Conservation (phyloP, 2,797 vertebrate genomes). For the Meriones psammophilus region DNA sequence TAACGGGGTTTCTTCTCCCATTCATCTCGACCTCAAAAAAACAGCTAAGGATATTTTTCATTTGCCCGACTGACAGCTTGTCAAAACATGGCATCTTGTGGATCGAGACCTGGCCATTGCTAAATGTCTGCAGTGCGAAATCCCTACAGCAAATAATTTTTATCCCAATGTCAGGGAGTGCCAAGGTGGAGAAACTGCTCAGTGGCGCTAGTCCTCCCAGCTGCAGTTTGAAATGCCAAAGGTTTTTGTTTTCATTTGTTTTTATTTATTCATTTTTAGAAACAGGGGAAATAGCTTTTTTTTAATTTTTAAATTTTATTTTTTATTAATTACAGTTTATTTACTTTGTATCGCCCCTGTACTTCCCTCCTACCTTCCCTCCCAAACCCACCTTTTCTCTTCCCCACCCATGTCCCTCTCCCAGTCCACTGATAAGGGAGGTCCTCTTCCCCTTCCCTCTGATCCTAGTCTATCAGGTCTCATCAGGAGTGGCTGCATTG, state of each 20-base stretch:
- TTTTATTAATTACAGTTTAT: too few relatives aligned
- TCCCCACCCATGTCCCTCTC: too few relatives aligned
- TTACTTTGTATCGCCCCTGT: too few relatives aligned
- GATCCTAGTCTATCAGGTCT: too few relatives aligned
- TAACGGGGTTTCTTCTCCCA: not conserved
- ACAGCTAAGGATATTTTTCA: conserved; percentile 11
- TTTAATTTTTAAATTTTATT: not conserved
- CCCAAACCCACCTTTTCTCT: too few relatives aligned
- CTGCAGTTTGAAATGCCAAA: not conserved
- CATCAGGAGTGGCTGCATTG: too few relatives aligned
- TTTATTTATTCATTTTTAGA: not conserved
- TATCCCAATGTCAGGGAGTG: not conserved
- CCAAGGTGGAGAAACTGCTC: not conserved
- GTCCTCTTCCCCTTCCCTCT: too few relatives aligned
- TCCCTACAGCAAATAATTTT: not conserved
- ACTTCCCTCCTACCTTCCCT: too few relatives aligned
- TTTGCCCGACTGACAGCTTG: not conserved
- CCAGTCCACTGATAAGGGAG: too few relatives aligned
- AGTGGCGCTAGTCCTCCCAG: not conserved
- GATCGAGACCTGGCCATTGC: not conserved
- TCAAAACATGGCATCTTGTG: not conserved
- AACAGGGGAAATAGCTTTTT: not conserved
- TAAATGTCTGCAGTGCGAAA: not conserved
- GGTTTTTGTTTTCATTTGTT: not conserved
- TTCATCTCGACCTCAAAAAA: not conserved